Percentiles rank a stretch among this genome's conserved stretches.
phyloP scores from a whole-genome alignment of 2,888 invertebrate species.

The Synanthedon andrenaeformis region DNA sequence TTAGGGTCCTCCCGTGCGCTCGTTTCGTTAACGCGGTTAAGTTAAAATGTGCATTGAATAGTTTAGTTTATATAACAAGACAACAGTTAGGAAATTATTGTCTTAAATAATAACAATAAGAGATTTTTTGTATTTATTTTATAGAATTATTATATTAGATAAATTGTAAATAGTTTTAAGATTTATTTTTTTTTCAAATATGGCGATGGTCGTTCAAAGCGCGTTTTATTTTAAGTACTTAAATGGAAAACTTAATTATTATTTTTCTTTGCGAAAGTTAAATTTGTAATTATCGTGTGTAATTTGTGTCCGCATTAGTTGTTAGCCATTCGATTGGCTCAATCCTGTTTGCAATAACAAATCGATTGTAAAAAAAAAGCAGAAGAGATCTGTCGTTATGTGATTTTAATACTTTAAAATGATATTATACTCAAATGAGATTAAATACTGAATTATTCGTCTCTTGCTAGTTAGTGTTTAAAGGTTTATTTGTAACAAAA shows the following conservation, averaged over 20 bases:
- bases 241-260: slow-evolving; percentile 49
- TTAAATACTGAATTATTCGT: slow-evolving; percentile 41
- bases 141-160: slow-evolving; percentile 70
- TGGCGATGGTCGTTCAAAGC: slow-evolving; percentile 62
- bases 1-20: slow-evolving; percentile 55
- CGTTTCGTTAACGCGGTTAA: slow-evolving; percentile 30
- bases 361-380: slow-evolving; percentile 19
- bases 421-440: slow-evolving; percentile 61
- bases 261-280: slow-evolving; percentile 16
- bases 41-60: slow-evolving; percentile 58
- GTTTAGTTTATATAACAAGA: slow-evolving; percentile 64
- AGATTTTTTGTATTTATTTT: slow-evolving; percentile 70
- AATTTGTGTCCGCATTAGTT: slow-evolving; percentile 2
- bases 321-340: background rate
- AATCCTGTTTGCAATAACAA: slow-evolving; percentile 4
- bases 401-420: slow-evolving; percentile 45
- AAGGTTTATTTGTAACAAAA: slow-evolving; percentile 25
- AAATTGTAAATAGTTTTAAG: slow-evolving; percentile 66
- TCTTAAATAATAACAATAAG: slow-evolving; percentile 62
- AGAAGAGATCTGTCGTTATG: slow-evolving; percentile 59
- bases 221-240: slow-evolving; percentile 58
- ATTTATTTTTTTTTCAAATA: slow-evolving; percentile 46
- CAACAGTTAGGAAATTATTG: slow-evolving; percentile 66
- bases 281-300: slow-evolving; percentile 1
- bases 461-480: slow-evolving; percentile 37